Percentiles rank a stretch among this genome's conserved stretches.
These are phyloP conservation scores for Botia almorhae DNA, from an alignment of 2,797 vertebrate genomes.

Conservation along the genomic window DNA sequence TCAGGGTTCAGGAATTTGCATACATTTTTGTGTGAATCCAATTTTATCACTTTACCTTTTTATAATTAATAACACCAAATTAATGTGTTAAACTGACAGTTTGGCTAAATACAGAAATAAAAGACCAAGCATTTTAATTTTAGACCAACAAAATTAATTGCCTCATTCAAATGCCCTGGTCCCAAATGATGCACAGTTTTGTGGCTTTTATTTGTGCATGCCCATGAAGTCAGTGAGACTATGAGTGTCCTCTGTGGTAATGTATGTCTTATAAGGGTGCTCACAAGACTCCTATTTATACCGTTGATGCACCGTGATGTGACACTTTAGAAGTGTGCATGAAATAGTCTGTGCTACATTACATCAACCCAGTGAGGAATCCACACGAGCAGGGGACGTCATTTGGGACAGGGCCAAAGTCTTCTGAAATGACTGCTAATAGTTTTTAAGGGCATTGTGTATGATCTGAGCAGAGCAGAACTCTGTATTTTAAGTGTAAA, in stretches of 20 bases:
- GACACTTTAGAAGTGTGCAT: not conserved
- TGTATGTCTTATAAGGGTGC: not conserved
- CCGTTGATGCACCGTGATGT: not conserved
- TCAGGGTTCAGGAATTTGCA: too few species aligned
- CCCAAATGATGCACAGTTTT: not conserved
- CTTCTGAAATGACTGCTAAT: conserved; percentile 8
- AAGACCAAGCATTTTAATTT: not conserved
- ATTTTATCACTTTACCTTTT: too few species aligned
- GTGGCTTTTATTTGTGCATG: not conserved
- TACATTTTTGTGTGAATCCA: too few species aligned
- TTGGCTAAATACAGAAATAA: not conserved
- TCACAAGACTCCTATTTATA: not conserved
- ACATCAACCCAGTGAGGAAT: not conserved
- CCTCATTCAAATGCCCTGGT: not conserved
- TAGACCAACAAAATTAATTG: too few species aligned
- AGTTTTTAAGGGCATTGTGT: not conserved
- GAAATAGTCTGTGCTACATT: not conserved
- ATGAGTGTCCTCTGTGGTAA: not conserved
- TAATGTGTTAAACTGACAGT: not conserved
- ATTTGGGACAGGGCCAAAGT: conserved; percentile 15
- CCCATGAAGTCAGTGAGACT: not conserved
- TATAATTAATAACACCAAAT: too few species aligned
- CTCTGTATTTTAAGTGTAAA: too few species aligned
- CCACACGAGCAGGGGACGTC: not conserved
- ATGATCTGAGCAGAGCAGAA: not conserved